phyloP scores from a whole-genome alignment of 2,797 vertebrate species.

The Eospalax fontanierii region DNA sequence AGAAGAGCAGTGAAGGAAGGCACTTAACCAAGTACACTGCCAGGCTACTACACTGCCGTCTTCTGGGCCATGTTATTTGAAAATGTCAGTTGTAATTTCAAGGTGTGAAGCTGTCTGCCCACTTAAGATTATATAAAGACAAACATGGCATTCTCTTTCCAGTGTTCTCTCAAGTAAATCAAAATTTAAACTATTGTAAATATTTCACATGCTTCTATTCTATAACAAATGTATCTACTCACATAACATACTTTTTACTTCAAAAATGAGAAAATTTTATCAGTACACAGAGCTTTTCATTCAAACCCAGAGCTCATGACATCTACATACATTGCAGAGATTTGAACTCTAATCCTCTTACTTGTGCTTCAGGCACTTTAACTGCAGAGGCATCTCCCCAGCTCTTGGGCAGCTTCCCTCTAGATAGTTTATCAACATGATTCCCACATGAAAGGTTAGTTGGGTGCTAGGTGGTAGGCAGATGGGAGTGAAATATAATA shows the following conservation, averaged over 20 bases:
- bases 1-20: background rate
- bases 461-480: background rate
- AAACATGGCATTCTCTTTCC: background rate
- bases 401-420: background rate
- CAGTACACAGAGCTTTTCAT: background rate
- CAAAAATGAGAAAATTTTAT: background rate
- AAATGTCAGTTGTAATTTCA: conserved; percentile 1
- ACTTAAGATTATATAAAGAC: background rate
- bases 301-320: background rate
- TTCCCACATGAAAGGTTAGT: background rate
- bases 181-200: background rate
- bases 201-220: background rate
- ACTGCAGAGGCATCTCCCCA: background rate
- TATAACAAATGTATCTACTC: background rate
- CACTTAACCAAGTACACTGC: background rate
- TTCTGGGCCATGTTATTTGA: conserved; percentile 68
- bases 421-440: background rate
- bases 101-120: background rate
- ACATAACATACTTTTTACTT: background rate
- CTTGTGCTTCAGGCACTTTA: background rate
- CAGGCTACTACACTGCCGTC: conserved; percentile 73
- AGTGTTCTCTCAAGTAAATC: background rate
- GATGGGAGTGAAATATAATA: background rate
- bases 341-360: background rate
- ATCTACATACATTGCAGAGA: background rate